Evolutionary conservation across 2,797 vertebrate genomes (phyloP), one percentile per base, ranked within the genome.

Genomic region (Florisuga fusca): DNA sequence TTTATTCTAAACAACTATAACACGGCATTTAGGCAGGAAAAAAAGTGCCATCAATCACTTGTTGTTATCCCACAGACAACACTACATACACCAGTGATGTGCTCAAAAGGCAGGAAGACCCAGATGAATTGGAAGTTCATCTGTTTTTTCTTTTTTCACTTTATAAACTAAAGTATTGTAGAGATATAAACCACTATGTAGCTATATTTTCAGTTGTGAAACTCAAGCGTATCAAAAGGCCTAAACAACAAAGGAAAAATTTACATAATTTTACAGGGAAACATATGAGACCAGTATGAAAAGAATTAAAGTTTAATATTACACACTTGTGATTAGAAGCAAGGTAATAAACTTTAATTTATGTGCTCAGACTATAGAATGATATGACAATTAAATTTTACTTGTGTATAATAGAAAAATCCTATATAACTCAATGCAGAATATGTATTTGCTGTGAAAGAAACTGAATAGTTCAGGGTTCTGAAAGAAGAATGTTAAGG

Each of bases 1-100:
- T 95, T 96, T 78, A 84, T 93, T 90, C 87, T 93, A 74, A 96
- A 75, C 69, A 81, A 50, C 75, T 87, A 12, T 23, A 92, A 84
- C 54, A 58, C 51, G 75, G 63, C 63, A 71, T 75, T 95, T 93
- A 94, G 54, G 58, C 58, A 72, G 25, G 55, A 73, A 89, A 50
- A n/a, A 87, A 88, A 43, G 41, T 71, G 23, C 41, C 62, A 94
- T 96, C 93, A 83, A 75, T 96, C 86, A 91, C 55, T 91, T 67
- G 63, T 9, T 66, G 84, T 88, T 94, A 66, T 88, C 82, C 76
- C 33, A 92, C 45, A 86, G 87, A 91, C 87, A 96, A 29, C 55
- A 73, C 68, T 90, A 27, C 48, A 86, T 6, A 85, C 94, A 93
- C 84, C 80, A 57, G 63, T 13, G 76, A 63, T 79, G 43, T 84